Percentiles rank a stretch among this genome's conserved stretches.
phyloP scores from a whole-genome alignment of 92 coral and sea anemone species.

The Zoanthus gigantus region DNA sequence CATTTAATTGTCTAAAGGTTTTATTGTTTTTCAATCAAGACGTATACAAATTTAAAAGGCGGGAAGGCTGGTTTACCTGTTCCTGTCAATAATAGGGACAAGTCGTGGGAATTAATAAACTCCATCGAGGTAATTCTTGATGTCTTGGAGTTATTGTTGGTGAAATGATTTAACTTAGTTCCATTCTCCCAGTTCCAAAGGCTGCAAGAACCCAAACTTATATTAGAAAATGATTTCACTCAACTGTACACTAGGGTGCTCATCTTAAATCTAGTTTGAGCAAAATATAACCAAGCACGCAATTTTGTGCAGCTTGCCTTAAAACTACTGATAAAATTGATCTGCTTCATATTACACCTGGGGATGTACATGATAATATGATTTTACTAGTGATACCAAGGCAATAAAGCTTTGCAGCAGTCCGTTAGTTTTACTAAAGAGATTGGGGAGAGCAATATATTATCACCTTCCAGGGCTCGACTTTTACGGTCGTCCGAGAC shows the following conservation, averaged over 20 bases:
- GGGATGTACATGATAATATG: too few relatives aligned
- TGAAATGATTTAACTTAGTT: slow-evolving; percentile 76
- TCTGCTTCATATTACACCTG: not conserved
- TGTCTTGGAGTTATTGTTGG: slow-evolving; percentile 82
- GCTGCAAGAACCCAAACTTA: slow-evolving; percentile 51
- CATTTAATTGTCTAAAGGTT: too few relatives aligned
- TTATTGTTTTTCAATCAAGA: not conserved
- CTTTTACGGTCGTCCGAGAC: too few relatives aligned
- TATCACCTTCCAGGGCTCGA: too few relatives aligned
- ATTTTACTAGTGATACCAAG: too few relatives aligned
- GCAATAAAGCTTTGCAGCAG: too few relatives aligned
- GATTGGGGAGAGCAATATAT: too few relatives aligned
- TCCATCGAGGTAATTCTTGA: slow-evolving; percentile 96
- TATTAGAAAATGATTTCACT: not conserved
- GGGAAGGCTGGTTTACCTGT: slow-evolving; percentile 67
- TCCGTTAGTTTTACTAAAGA: too few relatives aligned
- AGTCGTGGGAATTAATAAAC: slow-evolving; percentile 91
- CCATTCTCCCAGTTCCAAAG: slow-evolving; percentile 96
- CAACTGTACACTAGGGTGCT: not conserved
- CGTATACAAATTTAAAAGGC: too few relatives aligned
- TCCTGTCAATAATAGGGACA: slow-evolving; percentile 89
- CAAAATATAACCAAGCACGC: too few relatives aligned
- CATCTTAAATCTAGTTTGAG: not conserved
- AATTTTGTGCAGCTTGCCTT: not conserved
- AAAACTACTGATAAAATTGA: not conserved